These are phyloP conservation scores for Megaceryle alcyon DNA, from an alignment of 2,797 vertebrate species.

Conservation along the genomic window DNA sequence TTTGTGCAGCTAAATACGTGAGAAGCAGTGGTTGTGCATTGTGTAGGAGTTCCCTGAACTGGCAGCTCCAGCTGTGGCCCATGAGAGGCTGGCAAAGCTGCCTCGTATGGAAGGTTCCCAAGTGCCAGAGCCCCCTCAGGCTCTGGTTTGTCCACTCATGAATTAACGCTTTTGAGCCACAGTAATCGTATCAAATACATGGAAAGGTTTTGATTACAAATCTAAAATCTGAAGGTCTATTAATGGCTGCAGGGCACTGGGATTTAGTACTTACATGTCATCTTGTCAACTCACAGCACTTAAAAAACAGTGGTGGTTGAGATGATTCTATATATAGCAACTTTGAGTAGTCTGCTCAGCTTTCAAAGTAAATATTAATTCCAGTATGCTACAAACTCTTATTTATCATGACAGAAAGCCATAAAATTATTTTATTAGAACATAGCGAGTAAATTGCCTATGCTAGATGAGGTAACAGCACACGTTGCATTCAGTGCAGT, in stretches of 20 bases:
- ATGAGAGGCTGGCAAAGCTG: not conserved
- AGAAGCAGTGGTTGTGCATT: rapidly evolving
- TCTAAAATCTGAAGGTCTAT: not conserved
- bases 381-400: slow-evolving; percentile 77
- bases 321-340: slow-evolving; percentile 41
- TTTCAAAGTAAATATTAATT: slow-evolving; percentile 81
- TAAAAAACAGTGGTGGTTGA: not conserved
- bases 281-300: not conserved
- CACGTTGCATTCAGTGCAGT: not conserved
- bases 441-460: slow-evolving; percentile 63
- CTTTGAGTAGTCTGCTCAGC: slow-evolving; percentile 65
- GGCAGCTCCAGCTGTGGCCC: not conserved
- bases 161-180: not conserved
- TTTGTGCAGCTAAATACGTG: rapidly evolving
- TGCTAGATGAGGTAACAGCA: slow-evolving; percentile 53
- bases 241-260: not conserved
- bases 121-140: not conserved
- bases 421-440: slow-evolving; percentile 73
- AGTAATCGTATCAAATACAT: not conserved
- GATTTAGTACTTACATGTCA: not conserved
- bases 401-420: slow-evolving; percentile 75
- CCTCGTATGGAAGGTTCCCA: not conserved
- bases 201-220: not conserved
- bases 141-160: rapidly evolving
- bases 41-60: not conserved